Conservation (phyloP, 1,140 invertebrate genomes). For the Drosophila sp. region DNA sequence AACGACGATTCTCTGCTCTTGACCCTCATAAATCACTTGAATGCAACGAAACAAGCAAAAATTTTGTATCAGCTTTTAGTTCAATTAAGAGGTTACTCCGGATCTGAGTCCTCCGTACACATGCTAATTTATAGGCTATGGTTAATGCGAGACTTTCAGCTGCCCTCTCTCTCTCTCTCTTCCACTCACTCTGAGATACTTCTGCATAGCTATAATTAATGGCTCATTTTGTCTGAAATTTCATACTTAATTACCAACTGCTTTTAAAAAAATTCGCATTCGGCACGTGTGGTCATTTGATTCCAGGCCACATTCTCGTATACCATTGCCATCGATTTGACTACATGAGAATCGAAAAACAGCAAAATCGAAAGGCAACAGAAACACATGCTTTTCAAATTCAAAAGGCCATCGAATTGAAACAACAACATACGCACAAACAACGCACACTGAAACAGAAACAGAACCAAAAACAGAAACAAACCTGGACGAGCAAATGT, state of each 20-base stretch:
- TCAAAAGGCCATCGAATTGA: slow-evolving; percentile 10
- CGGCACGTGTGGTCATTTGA: slow-evolving; percentile 5
- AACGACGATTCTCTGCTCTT: slow-evolving; percentile 9
- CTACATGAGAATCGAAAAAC: background rate
- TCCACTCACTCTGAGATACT: too few relatives aligned
- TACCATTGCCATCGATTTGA: background rate
- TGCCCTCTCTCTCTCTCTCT: background rate
- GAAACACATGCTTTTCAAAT: background rate
- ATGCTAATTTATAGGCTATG: slow-evolving; percentile 53
- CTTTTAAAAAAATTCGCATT: slow-evolving; percentile 18
- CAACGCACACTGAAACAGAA: background rate
- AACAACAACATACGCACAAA: background rate
- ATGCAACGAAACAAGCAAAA: slow-evolving; percentile 29
- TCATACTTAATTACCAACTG: slow-evolving; percentile 36
- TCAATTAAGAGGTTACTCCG: slow-evolving; percentile 57
- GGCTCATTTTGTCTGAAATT: slow-evolving; percentile 29
- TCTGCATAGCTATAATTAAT: slow-evolving; percentile 36
- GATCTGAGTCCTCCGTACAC: background rate
- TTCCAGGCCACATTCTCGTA: slow-evolving; percentile 30
- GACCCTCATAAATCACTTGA: slow-evolving; percentile 71
- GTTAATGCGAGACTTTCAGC: slow-evolving; percentile 18
- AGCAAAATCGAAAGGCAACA: background rate
- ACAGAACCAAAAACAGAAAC: slow-evolving; percentile 7
- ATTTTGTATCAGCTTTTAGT: slow-evolving; percentile 44
- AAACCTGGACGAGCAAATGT: background rate